phyloP scores from a whole-genome alignment of 2,888 invertebrate species.

The Endotricha flammealis region DNA sequence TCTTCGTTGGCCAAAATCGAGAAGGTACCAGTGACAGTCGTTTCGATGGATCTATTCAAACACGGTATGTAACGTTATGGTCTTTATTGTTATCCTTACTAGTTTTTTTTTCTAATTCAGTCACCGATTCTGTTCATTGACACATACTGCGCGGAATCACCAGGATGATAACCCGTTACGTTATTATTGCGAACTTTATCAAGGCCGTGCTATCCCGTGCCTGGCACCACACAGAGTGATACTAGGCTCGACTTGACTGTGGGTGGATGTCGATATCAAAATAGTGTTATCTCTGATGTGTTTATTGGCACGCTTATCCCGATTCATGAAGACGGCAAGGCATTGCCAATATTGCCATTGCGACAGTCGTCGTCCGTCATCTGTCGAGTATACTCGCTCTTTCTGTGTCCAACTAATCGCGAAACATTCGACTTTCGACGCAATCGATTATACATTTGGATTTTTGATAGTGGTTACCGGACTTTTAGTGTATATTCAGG shows the following conservation, averaged over 20 bases:
- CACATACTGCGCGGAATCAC: not conserved
- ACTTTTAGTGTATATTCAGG: not conserved
- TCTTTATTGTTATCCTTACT: conserved; percentile 8
- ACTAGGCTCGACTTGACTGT: conserved; percentile 34
- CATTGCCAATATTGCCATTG: no score
- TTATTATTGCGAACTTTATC: conserved; percentile 54
- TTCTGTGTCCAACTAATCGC: not conserved
- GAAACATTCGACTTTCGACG: conserved; percentile 1
- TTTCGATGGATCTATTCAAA: conserved; percentile 50
- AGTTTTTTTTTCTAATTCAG: conserved; percentile 3
- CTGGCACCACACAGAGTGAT: conserved; percentile 49
- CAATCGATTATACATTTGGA: no score
- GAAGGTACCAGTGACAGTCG: conserved; percentile 5
- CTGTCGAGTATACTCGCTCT: conserved; percentile 17
- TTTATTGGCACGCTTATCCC: conserved; percentile 7
- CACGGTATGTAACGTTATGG: conserved; percentile 34
- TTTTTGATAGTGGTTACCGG: no score
- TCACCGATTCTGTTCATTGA: not conserved
- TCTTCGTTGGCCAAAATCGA: no score
- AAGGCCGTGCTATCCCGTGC: conserved; percentile 68
- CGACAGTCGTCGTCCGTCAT: conserved; percentile 15
- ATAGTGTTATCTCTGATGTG: conserved; percentile 36
- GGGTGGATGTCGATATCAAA: conserved; percentile 59
- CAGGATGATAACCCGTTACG: conserved; percentile 14
- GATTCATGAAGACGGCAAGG: not conserved